Conservation (phyloP, 2,888 invertebrate genomes). For the Drosophila merina region DNA sequence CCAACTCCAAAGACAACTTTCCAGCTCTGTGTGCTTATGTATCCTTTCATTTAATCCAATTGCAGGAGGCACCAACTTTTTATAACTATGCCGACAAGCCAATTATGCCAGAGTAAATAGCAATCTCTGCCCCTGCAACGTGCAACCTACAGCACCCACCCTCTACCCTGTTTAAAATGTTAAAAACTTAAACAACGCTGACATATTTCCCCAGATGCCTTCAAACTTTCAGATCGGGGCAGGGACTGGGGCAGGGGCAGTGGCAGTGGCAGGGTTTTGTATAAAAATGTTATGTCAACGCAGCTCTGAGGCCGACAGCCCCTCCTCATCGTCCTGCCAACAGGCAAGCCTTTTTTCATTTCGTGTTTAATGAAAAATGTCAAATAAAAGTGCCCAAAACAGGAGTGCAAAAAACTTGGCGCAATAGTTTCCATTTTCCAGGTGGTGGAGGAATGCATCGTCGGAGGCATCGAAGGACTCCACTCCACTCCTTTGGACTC, state of each 20-base stretch:
- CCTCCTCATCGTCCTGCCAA: not conserved
- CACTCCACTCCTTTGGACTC: conserved; percentile 58
- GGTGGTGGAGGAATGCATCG: conserved; percentile 25
- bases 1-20: conserved; percentile 18
- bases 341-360: conserved; percentile 72
- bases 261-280: conserved; percentile 21
- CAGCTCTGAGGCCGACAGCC: conserved; percentile 43
- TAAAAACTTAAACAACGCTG: conserved; percentile 78
- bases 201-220: conserved; percentile 77
- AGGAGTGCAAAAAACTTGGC: conserved; percentile 74
- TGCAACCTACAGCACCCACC: not conserved
- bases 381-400: conserved; percentile 77
- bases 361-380: conserved; percentile 78
- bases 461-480: conserved; percentile 3
- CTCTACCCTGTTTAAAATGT: conserved; percentile 58
- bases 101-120: conserved; percentile 75
- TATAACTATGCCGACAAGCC: conserved; percentile 59
- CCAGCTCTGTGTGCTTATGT: conserved; percentile 27
- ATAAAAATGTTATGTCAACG: conserved; percentile 77
- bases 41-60: conserved; percentile 62
- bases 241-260: not conserved
- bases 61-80: conserved; percentile 59
- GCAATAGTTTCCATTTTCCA: conserved; percentile 71
- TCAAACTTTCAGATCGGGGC: conserved; percentile 65
- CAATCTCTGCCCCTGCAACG: conserved; percentile 46